Evolutionary conservation across 2,888 invertebrate genomes (phyloP).

Genomic region (Euclidia mi): DNA sequence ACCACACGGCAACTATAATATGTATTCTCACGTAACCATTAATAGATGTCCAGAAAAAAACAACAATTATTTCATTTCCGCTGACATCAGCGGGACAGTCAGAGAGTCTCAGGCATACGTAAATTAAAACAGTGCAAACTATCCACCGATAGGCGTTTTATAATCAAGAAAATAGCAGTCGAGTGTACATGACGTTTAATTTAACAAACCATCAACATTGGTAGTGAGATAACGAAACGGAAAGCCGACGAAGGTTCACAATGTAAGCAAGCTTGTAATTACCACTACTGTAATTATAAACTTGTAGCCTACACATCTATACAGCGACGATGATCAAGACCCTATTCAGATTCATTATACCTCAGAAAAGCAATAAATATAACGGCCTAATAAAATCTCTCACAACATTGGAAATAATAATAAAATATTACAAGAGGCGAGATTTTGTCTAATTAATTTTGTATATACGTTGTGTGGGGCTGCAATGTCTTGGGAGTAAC

Average conservation of each 20-base stretch:
- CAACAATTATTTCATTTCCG: no score
- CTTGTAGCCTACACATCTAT: slow-evolving; percentile 77
- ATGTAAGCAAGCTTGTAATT: slow-evolving; percentile 85
- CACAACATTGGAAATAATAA: slow-evolving; percentile 86
- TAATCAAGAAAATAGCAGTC: slow-evolving; percentile 78
- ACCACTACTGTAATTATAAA: slow-evolving; percentile 87
- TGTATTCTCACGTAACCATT: no score
- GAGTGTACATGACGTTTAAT: slow-evolving; percentile 82
- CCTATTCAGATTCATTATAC: slow-evolving; percentile 85
- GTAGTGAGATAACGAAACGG: slow-evolving; percentile 76
- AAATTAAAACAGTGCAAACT: slow-evolving; percentile 68
- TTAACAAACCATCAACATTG: slow-evolving; percentile 85
- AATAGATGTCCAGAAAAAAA: no score
- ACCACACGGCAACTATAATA: no score
- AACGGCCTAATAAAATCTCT: slow-evolving; percentile 84
- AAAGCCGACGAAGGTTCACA: slow-evolving; percentile 77
- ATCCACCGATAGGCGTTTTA: slow-evolving; percentile 69
- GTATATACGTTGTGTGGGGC: slow-evolving; percentile 84
- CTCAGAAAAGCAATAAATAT: slow-evolving; percentile 85
- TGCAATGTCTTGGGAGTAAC: slow-evolving; percentile 87
- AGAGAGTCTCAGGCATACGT: no score
- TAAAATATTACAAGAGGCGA: slow-evolving; percentile 88
- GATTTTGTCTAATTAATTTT: slow-evolving; percentile 90
- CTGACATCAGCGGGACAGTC: no score
- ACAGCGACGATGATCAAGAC: slow-evolving; percentile 84